Evolutionary conservation across 1,140 invertebrate species (phyloP), one percentile per base, ranked within the genome.

Genomic region (Triops longicaudatus): DNA sequence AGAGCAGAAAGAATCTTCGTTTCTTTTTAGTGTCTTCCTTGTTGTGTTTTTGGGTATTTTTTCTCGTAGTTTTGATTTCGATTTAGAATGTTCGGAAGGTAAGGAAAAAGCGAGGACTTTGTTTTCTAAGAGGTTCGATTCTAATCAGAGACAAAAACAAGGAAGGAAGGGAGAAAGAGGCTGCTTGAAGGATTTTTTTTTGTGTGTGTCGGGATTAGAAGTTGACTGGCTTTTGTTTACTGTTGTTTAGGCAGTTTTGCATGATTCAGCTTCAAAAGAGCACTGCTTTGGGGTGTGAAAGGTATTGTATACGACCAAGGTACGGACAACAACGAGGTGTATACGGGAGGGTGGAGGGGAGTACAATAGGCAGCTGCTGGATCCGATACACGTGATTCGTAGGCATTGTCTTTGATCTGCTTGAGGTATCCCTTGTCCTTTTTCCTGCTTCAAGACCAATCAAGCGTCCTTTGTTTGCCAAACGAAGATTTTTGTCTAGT

Each of bases 271-370:
- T 63, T 63, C 50, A 63, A 63, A 63, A 63, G 50, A 63, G 50
- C 50, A 63, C 50, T 63, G 50, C 50, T 63, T 63, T n/a, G 50
- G 14, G 50, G 50, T 63, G 50, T 63, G 50, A 63, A 63, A 63
- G 10, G 22, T 63, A 37, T 37, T 37, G 31, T 37, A 37, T 7
- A 37, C 31, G 31, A 2, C 31, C 31, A 22, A 72, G 22, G 22
- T 22, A 72, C 71, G 71, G 22, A 26, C 71, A n/a, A 2, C 26
- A 26, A 27, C 22, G 26, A 73, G 37, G 26, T 28, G n/a, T n/a
- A n/a, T 73, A 22, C 5, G 14, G 73, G 73, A 4, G 73, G 73
- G 37, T 2, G 71, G 22, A 9, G 71, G 6, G 22, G 71, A 22
- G 9, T 2, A 27, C 26, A 72, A 72, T 72, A 72, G 22, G 71